phyloP scores from a whole-genome alignment of 2,113 vertebrate genomes.

The Menura novaehollandiae region DNA sequence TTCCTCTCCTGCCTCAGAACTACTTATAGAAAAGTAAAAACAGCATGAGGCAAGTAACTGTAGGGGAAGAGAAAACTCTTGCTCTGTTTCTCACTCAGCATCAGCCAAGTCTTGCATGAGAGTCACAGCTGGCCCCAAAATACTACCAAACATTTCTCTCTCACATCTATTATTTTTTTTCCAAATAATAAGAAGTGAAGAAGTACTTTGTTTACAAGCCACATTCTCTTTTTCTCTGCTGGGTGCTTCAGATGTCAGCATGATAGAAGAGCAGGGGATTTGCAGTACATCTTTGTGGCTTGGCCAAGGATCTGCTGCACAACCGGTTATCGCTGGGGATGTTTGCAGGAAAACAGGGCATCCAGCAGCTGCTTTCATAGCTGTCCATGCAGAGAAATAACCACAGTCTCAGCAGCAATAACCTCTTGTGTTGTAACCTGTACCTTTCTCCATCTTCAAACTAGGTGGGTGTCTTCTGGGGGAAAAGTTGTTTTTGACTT shows the following conservation, averaged over 20 bases:
- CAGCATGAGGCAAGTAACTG: neutral
- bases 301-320: neutral
- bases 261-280: neutral
- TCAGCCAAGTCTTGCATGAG: fast-evolving
- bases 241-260: neutral
- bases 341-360: neutral
- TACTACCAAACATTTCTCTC: neutral
- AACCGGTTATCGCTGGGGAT: fast-evolving
- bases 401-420: neutral
- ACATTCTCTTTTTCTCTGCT: constrained; percentile 1
- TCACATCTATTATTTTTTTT: neutral
- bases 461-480: neutral
- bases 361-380: neutral
- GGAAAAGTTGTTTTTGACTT: neutral
- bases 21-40: neutral
- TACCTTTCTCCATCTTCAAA: neutral
- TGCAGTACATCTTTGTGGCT: neutral
- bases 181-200: neutral
- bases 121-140: neutral
- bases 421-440: neutral
- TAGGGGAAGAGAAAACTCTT: neutral
- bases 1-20: fast-evolving
- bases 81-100: neutral
- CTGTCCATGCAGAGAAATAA: neutral
- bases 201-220: constrained; percentile 26